A percentile compares a stretch with the other conserved stretches of the same genome.
These are phyloP conservation scores for Enteromius viviparus DNA, from an alignment of 2,797 vertebrate species.

Conservation along the genomic window DNA sequence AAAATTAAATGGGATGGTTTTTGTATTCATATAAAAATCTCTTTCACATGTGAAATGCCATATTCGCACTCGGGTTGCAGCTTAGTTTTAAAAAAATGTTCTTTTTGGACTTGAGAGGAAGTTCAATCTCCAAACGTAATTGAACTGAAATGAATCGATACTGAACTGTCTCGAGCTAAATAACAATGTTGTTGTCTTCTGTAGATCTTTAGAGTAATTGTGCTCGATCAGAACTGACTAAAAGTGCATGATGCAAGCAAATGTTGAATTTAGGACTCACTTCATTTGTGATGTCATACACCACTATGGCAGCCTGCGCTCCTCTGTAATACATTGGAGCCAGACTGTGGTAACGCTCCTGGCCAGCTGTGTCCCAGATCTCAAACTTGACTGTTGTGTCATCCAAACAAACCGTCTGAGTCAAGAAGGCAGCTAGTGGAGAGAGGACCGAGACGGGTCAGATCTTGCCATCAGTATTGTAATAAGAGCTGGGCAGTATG, in stretches of 20 bases:
- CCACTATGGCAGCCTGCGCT: constrained; percentile 98
- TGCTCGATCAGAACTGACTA: not conserved
- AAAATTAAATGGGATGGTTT: not conserved
- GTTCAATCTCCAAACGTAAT: not conserved
- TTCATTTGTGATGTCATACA: constrained; percentile 98
- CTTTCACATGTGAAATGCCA: not conserved
- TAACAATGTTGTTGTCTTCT: not conserved
- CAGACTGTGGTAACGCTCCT: constrained; percentile 98
- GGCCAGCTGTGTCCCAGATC: constrained; percentile 99
- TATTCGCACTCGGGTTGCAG: not conserved
- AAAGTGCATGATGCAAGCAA: not conserved
- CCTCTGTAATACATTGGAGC: constrained; percentile 99
- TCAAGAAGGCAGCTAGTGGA: constrained; percentile 94
- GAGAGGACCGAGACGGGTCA: constrained; percentile 53
- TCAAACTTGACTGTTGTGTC: constrained; percentile 99
- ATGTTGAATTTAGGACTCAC: constrained; percentile 74
- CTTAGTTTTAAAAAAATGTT: not conserved
- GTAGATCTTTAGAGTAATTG: not conserved
- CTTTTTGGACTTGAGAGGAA: not conserved
- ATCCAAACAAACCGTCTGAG: constrained; percentile 98
- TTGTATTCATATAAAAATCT: not conserved
- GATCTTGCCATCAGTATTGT: not conserved
- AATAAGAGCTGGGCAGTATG: constrained; percentile 2
- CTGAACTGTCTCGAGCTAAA: not conserved
- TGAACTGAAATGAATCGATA: not conserved